Base-by-base conservation (phyloP, 2,797 vertebrate species). In the Danio kyathit region DNA sequence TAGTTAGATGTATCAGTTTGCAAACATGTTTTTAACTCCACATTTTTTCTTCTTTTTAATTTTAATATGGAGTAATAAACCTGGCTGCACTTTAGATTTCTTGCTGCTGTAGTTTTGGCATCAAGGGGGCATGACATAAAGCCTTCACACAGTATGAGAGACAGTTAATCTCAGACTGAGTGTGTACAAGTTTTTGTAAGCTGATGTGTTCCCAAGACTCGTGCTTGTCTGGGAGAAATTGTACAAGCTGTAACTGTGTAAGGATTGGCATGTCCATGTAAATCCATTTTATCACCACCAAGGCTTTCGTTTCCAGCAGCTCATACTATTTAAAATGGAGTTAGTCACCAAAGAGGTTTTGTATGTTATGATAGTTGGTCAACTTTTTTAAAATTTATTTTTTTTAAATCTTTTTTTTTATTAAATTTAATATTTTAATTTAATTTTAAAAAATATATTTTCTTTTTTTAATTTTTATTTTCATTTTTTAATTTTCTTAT, bases 151-250 rank as follows among this genome's bases (percentile, higher is more conserved):
- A 66, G 56, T 44, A 66, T 44, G 40, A 48, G 29, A 48, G 52
- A 67, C 19, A 46, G 51, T 69, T 78, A 13, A 67, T 67, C 76
- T 78, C 54, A 46, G 14, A 78, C 54, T 48, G 19, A 38, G 63
- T 17, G 2, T 56, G 49, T 29, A 29, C 19, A 13, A 46, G 19
- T 17, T 76, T 54, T 12, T 16, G 43, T 51, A 76, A 76, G 1
- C 61, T 17, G 13, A 40, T 21, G 75, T 7, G 3, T 21, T 67
- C 17, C 17, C 41, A 65, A n/a, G 5, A 56, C 63, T 77, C 4
- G 3, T 5, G 3, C 5, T 54, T 76, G 49, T 64, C 2, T 9
- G n/a, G 14, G 38, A 66, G 49, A 56, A 38, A 66, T 29, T n/a
- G 19, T 56, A 67, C 63, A 21, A 67, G 19, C 64, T 69, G 41